Conservation (phyloP, 2,113 vertebrate species). For the Lontra canadensis region DNA sequence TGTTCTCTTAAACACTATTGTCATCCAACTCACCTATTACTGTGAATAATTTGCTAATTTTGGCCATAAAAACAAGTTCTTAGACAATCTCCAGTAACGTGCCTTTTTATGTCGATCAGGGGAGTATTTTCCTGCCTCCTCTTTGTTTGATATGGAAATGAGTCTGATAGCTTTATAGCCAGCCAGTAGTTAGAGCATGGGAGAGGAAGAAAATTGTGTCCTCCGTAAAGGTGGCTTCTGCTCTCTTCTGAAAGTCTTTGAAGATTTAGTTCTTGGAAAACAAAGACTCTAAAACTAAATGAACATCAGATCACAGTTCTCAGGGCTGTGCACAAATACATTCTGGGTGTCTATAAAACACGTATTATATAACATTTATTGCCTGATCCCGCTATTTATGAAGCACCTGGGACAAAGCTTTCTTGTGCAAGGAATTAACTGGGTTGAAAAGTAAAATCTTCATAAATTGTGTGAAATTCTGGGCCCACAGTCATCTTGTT, state of each 20-base stretch:
- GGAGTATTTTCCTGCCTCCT: conserved; percentile 38
- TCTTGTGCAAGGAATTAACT: conserved; percentile 48
- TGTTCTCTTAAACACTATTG: conserved; percentile 72
- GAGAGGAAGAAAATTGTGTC: conserved; percentile 65
- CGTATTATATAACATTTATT: background rate
- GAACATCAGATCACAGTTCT: conserved; percentile 50
- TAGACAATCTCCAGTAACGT: conserved; percentile 69
- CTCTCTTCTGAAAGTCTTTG: conserved; percentile 63
- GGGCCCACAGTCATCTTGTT: background rate
- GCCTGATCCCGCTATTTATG: background rate
- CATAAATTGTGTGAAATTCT: background rate
- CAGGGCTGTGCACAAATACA: background rate
- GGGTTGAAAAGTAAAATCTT: conserved; percentile 30
- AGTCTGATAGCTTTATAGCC: conserved; percentile 58
- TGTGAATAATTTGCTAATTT: conserved; percentile 76
- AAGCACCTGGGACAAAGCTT: conserved; percentile 22
- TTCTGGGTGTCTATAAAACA: background rate
- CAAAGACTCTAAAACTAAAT: conserved; percentile 49
- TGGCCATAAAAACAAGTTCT: conserved; percentile 73
- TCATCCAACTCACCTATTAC: conserved; percentile 67
- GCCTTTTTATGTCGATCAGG: conserved; percentile 50
- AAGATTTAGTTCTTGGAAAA: conserved; percentile 67
- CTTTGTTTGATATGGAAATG: conserved; percentile 75
- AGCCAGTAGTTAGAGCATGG: conserved; percentile 34
- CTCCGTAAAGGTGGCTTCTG: conserved; percentile 62